Conservation (phyloP, 2,888 invertebrate genomes). For the Tetheella fluctuosa region DNA sequence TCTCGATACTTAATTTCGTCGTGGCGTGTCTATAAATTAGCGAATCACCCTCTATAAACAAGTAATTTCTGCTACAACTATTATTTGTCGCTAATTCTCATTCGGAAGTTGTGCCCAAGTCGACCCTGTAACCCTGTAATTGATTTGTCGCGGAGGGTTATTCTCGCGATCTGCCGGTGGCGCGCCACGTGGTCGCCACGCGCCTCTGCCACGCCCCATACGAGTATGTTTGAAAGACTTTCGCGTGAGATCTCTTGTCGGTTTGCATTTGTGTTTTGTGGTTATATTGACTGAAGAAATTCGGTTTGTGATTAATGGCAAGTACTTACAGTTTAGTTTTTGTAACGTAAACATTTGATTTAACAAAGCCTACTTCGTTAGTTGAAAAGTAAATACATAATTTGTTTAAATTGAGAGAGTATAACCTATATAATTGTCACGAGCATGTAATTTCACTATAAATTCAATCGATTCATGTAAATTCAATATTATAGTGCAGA, state of each 20-base stretch:
- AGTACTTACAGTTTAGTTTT: neutral
- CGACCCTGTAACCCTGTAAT: slow-evolving; percentile 70
- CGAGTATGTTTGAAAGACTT: slow-evolving; percentile 54
- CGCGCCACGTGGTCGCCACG: slow-evolving; percentile 57
- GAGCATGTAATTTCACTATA: too few species aligned
- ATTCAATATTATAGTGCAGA: too few species aligned
- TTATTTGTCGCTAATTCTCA: slow-evolving; percentile 77
- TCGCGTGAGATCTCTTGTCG: slow-evolving; percentile 63
- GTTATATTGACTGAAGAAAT: slow-evolving; percentile 28
- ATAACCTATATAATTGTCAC: too few species aligned
- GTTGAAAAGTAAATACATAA: too few species aligned
- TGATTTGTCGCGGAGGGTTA: slow-evolving; percentile 76
- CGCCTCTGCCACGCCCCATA: slow-evolving; percentile 52
- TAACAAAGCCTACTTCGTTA: too few species aligned
- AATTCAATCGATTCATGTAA: too few species aligned
- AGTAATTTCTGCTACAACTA: slow-evolving; percentile 65
- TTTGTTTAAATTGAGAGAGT: too few species aligned
- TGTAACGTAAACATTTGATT: too few species aligned
- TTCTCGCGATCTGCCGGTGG: slow-evolving; percentile 39
- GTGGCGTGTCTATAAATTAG: slow-evolving; percentile 70
- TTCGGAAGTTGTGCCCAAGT: slow-evolving; percentile 58
- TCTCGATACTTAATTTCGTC: slow-evolving; percentile 37
- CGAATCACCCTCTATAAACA: slow-evolving; percentile 70
- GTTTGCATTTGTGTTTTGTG: slow-evolving; percentile 35
- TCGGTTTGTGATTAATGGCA: slow-evolving; percentile 4